Evolutionary conservation across 1,140 invertebrate genomes (phyloP), one percentile per base, ranked within the genome.

Genomic region (Pseudomyrmex dendroicus): DNA sequence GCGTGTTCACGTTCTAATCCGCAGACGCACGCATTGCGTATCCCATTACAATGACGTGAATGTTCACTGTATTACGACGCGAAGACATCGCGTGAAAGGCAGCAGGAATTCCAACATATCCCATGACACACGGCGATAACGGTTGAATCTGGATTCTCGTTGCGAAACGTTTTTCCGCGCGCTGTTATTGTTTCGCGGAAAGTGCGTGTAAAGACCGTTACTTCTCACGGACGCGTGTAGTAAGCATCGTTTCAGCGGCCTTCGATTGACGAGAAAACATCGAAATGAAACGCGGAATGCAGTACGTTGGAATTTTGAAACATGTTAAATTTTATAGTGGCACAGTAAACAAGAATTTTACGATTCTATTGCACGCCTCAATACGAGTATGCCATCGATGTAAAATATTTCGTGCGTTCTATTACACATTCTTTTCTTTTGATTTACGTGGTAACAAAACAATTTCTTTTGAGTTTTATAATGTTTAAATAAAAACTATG

Each of bases 291-390:
- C 66, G n/a, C 9, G 66, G 54, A 72, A 80, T 61, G 66, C 56
- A 22, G 52, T 52, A 12, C 35, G 67, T 59, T 80, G 76, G 66
- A 80, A 80, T 80, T 70, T 80, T 59, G 66, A 80, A 72, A 56
- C 54, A 50, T 35, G 64, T 54, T 20, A n/a, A 70, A 80, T 80
- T 72, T 25, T 52, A 54, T 17, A 35, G 20, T 57, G 44, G 15
- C n/a, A 64, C 22, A 61, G n/a, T 13, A 59, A 76, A 63, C 73
- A 12, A 15, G 57, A 25, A 44, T 50, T 66, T 76, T 48, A 54
- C 61, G 44, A 20, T 74, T 17, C 48, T 56, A 46, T 20, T 20
- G 22, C 25, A 57, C 15, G 17, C 52, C 15, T 15, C 52, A 44
- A 72, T 72, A 20, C 62, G 2, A 59, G 48, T 72, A 72, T 80